Conservation (phyloP, 1,140 invertebrate genomes). For the Drosophila dunni region DNA sequence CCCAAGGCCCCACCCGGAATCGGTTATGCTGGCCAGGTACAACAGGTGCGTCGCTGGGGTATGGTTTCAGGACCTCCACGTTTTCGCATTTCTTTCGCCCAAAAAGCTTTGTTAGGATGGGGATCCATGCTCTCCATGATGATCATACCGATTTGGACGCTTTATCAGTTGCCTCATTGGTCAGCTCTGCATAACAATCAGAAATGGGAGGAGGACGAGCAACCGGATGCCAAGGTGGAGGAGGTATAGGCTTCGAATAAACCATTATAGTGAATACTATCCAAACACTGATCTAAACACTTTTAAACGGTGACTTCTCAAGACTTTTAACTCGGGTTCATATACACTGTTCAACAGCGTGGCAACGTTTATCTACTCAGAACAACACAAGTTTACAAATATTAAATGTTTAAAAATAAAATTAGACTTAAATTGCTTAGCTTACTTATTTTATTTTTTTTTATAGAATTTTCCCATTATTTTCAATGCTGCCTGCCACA, state of each 20-base stretch:
- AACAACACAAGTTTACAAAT: neutral
- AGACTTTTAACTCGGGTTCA: slow-evolving; percentile 45
- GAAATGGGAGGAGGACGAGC: slow-evolving; percentile 8
- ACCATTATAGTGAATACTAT: neutral
- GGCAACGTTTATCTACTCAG: neutral
- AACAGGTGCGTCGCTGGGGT: slow-evolving; percentile 45
- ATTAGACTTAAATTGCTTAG: too few species aligned
- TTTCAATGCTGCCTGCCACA: slow-evolving; percentile 76
- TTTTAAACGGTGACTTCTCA: slow-evolving; percentile 66
- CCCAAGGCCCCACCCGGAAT: neutral
- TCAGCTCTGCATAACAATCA: slow-evolving; percentile 50
- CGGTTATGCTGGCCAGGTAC: slow-evolving; percentile 3
- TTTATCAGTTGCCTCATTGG: slow-evolving; percentile 52
- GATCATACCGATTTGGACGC: slow-evolving; percentile 57
- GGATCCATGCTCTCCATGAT: slow-evolving; percentile 53
- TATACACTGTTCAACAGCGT: slow-evolving; percentile 34
- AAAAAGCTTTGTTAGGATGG: slow-evolving; percentile 48
- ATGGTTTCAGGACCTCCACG: slow-evolving; percentile 65
- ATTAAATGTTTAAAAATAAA: too few species aligned
- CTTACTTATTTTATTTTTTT: too few species aligned
- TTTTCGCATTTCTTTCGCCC: slow-evolving; percentile 38
- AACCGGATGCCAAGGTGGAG: neutral
- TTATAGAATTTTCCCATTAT: slow-evolving; percentile 58
- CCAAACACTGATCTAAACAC: slow-evolving; percentile 3
- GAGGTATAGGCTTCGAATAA: too few species aligned